These are phyloP conservation scores for Rhopilema esculentum DNA, from an alignment of 30 jellyfish, hydroid and myxozoan species.

Conservation along the genomic window DNA sequence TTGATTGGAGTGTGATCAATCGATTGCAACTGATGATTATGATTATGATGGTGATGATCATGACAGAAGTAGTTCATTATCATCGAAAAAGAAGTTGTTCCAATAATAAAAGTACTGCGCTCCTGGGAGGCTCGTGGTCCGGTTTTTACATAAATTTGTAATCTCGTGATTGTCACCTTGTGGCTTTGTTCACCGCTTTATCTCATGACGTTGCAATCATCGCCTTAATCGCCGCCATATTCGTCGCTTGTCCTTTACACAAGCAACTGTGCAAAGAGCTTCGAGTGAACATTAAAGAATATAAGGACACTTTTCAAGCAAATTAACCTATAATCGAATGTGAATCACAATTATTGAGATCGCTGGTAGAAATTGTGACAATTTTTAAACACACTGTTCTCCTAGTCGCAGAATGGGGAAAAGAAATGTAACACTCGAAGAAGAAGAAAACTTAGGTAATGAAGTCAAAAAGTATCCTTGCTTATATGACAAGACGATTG, in stretches of 20 bases:
- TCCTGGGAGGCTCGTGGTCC: too few relatives aligned
- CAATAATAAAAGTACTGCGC: too few relatives aligned
- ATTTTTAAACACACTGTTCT: not conserved
- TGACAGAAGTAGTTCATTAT: too few relatives aligned
- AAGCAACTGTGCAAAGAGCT: not conserved
- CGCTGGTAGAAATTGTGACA: not conserved
- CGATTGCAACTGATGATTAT: too few relatives aligned
- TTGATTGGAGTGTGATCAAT: too few relatives aligned
- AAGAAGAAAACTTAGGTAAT: not conserved
- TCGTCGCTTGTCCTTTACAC: not conserved
- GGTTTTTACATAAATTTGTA: not conserved
- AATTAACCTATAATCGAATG: not conserved
- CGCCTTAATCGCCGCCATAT: not conserved
- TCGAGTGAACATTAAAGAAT: not conserved
- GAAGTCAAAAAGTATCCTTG: not conserved
- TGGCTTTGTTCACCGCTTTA: not conserved
- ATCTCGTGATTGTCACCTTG: not conserved
- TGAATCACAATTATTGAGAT: not conserved
- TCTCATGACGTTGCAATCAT: not conserved
- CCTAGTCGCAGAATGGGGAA: not conserved
- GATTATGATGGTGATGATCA: too few relatives aligned
- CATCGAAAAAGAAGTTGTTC: too few relatives aligned
- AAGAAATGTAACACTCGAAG: not conserved
- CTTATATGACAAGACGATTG: not conserved
- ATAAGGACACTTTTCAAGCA: not conserved